Evolutionary conservation across 2,888 invertebrate genomes (phyloP).

Genomic region (Ligdia adustata): DNA sequence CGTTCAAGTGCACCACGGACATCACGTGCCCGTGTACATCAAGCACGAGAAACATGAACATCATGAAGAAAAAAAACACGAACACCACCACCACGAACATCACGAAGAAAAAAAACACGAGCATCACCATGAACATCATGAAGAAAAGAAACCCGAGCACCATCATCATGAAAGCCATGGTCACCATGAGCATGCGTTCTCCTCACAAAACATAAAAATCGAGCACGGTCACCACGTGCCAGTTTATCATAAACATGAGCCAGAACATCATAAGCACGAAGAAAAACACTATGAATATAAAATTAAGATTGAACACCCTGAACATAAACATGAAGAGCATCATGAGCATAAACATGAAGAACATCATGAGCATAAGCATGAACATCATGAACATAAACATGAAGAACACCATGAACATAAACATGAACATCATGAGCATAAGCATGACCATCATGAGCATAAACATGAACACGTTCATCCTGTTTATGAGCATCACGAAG

Average conservation of each 20-base stretch:
- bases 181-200: constrained; percentile 17
- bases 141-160: not conserved
- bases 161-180: constrained; percentile 23
- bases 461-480: no score
- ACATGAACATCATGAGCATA: constrained; percentile 32
- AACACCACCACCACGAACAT: not conserved
- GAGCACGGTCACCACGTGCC: constrained; percentile 18
- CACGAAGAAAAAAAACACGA: not conserved
- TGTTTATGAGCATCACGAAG: constrained; percentile 20
- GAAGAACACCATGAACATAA: constrained; percentile 36
- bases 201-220: constrained; percentile 20
- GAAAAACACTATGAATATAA: constrained; percentile 32
- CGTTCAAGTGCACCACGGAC: constrained; percentile 10
- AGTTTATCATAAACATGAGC: constrained; percentile 7
- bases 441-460: constrained; percentile 16
- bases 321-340: constrained; percentile 30
- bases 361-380: constrained; percentile 21
- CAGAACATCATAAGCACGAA: constrained; percentile 12
- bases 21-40: constrained; percentile 15
- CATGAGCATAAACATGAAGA: constrained; percentile 19
- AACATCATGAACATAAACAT: constrained; percentile 21
- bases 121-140: not conserved
- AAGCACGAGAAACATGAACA: not conserved
- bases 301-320: constrained; percentile 24
- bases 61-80: not conserved